Evolutionary conservation across 2,888 invertebrate genomes (phyloP).

Genomic region (Arrhopalites spinosus): DNA sequence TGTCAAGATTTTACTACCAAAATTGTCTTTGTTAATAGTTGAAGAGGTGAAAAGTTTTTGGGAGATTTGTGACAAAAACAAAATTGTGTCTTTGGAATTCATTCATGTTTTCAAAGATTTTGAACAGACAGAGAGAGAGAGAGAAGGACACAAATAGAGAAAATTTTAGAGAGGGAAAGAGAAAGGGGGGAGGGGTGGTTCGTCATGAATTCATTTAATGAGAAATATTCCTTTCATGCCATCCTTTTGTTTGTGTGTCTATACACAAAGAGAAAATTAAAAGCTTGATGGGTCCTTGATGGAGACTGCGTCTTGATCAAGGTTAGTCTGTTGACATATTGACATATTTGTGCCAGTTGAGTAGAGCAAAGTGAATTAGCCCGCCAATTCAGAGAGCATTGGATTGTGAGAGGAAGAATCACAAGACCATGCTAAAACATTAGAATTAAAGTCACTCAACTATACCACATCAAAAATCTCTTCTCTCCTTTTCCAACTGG

Average conservation of each 20-base stretch:
- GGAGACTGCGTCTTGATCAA: constrained; percentile 17
- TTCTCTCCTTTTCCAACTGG: constrained; percentile 1
- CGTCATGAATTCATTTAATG: constrained; percentile 14
- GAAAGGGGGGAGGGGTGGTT: not conserved
- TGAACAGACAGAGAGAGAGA: too few species aligned
- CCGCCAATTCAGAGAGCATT: too few species aligned
- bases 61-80: too few species aligned
- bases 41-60: too few species aligned
- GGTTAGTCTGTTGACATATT: constrained; percentile 26
- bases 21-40: too few species aligned
- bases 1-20: too few species aligned
- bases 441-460: not conserved
- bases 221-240: not conserved
- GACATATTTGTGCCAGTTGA: constrained; percentile 17
- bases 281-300: constrained; percentile 20
- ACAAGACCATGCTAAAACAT: not conserved
- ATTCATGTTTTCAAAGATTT: too few species aligned
- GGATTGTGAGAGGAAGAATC: not conserved
- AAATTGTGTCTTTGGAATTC: too few species aligned
- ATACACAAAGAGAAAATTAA: not conserved
- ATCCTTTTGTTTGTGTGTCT: constrained; percentile 17
- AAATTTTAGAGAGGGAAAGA: not conserved
- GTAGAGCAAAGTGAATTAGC: not conserved
- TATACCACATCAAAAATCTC: constrained; percentile 8
- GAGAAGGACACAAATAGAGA: too few species aligned